Evolutionary conservation across 2,888 invertebrate genomes (phyloP).

Genomic region (Leptothorax acervorum): DNA sequence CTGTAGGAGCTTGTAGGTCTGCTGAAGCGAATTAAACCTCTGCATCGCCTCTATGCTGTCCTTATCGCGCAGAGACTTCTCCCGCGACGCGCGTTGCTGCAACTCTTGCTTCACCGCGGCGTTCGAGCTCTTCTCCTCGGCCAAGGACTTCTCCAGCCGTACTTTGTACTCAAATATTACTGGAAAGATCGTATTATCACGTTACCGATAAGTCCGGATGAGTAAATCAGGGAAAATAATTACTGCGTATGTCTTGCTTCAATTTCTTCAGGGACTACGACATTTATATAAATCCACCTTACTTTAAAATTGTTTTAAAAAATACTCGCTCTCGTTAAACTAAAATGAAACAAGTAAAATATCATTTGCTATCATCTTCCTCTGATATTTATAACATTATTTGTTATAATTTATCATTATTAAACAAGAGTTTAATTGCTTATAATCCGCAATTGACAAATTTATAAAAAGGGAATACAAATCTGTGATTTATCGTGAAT

Average conservation of each 20-base stretch:
- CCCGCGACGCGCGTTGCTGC: constrained; percentile 81
- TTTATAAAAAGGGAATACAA: neutral
- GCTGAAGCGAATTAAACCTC: constrained; percentile 82
- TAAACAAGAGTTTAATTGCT: neutral
- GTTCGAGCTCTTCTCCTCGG: constrained; percentile 83
- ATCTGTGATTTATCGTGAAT: neutral
- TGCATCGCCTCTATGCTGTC: constrained; percentile 82
- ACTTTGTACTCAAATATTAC: constrained; percentile 84
- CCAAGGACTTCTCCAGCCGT: constrained; percentile 82
- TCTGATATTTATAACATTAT: neutral
- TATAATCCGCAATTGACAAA: neutral
- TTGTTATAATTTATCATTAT: neutral
- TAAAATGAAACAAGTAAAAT: constrained; percentile 1
- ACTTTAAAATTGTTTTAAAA: neutral
- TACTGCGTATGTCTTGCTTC: neutral
- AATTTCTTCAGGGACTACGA: neutral
- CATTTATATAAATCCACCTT: neutral
- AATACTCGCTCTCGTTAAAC: neutral
- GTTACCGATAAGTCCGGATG: neutral
- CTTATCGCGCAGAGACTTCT: constrained; percentile 82
- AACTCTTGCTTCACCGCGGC: constrained; percentile 82
- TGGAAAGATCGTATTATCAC: constrained; percentile 63
- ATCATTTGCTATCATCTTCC: neutral
- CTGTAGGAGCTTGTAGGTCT: constrained; percentile 80
- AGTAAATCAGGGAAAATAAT: constrained; percentile 50